Conservation (phyloP, 2,888 invertebrate species). For the Dendrolimus houi region DNA sequence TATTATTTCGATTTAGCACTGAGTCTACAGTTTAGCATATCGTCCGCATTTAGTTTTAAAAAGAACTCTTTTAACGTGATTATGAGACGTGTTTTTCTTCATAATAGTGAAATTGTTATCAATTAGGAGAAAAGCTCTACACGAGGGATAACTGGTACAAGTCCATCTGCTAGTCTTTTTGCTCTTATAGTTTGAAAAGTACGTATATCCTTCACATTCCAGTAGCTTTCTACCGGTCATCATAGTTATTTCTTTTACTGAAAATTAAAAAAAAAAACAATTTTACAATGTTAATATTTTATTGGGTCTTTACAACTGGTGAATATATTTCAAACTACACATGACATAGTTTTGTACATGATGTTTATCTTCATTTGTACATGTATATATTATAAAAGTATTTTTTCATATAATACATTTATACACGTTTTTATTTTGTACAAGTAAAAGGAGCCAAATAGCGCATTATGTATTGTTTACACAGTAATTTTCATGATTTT, state of each 20-base stretch:
- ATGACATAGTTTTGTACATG: too few relatives aligned
- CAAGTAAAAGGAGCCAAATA: too few relatives aligned
- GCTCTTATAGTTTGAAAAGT: conserved; percentile 16
- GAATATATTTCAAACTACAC: too few relatives aligned
- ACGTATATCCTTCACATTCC: conserved; percentile 21
- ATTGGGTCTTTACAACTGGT: too few relatives aligned
- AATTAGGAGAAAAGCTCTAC: conserved; percentile 20
- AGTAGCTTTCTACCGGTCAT: conserved; percentile 16
- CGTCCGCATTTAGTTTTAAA: not conserved
- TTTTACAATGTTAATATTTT: too few relatives aligned
- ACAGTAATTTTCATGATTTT: too few relatives aligned
- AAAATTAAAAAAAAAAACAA: conserved; percentile 4
- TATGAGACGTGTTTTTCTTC: not conserved
- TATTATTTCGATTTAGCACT: too few relatives aligned
- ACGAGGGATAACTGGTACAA: conserved; percentile 26
- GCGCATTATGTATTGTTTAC: too few relatives aligned
- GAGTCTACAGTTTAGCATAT: conserved; percentile 8
- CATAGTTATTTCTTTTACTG: conserved; percentile 20
- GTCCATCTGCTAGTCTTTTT: conserved; percentile 18
- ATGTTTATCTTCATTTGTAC: too few relatives aligned
- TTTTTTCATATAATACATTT: too few relatives aligned
- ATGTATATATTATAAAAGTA: too few relatives aligned
- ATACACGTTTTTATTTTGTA: too few relatives aligned
- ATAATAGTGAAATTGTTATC: not conserved
- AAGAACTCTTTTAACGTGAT: not conserved